Evolutionary conservation across 2,888 invertebrate species (phyloP).

Genomic region (Eupeodes latifasciatus): DNA sequence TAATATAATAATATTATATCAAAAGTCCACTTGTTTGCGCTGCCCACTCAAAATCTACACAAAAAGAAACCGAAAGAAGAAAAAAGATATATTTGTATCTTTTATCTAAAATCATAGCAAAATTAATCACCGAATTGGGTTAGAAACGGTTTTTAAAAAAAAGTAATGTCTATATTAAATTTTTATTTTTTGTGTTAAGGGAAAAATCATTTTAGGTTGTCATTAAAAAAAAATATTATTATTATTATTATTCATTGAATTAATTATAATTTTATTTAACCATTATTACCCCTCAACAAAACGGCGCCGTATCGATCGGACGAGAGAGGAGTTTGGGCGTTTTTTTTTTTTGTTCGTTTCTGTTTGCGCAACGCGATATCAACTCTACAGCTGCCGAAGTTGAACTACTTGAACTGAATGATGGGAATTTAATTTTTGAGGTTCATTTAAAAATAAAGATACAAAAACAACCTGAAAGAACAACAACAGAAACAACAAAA

Average conservation of each 20-base stretch:
- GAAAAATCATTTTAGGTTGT: neutral
- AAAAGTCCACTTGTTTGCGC: constrained; percentile 63
- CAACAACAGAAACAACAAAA: constrained; percentile 25
- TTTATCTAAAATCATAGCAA: constrained; percentile 25
- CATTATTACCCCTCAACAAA: constrained; percentile 42
- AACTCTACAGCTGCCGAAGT: constrained; percentile 67
- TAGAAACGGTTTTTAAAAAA: neutral
- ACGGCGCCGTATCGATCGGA: constrained; percentile 54
- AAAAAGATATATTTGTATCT: constrained; percentile 33
- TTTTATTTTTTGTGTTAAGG: neutral
- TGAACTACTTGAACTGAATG: constrained; percentile 69
- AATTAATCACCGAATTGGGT: constrained; percentile 31
- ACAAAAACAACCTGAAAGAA: constrained; percentile 6
- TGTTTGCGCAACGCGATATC: constrained; percentile 62
- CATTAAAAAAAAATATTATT: neutral
- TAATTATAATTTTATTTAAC: constrained; percentile 5
- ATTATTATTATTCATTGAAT: neutral
- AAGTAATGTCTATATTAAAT: neutral
- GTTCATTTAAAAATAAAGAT: constrained; percentile 68
- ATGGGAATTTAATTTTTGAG: constrained; percentile 70
- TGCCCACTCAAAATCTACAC: constrained; percentile 50
- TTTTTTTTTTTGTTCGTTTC: constrained; percentile 20
- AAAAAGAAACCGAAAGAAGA: neutral
- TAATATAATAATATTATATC: constrained; percentile 60
- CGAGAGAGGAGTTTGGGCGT: too few species aligned